A percentile compares a stretch with the other conserved stretches of the same genome.
Conservation (phyloP, 2,113 vertebrate genomes). For the Onychostoma macrolepis region DNA sequence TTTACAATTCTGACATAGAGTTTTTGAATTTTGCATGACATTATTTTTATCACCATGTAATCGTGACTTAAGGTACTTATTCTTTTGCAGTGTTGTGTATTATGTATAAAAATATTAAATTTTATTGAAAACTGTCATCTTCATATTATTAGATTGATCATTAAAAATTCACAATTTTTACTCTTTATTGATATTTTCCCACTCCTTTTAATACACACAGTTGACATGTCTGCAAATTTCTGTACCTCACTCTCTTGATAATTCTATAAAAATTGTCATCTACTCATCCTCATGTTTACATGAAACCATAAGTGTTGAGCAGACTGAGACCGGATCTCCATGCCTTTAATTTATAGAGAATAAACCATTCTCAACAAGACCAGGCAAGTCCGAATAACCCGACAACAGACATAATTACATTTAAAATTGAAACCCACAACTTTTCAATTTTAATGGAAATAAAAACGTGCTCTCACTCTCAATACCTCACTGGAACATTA, state of each 20-base stretch:
- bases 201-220: conserved; percentile 6
- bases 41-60: background rate
- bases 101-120: background rate
- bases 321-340: background rate
- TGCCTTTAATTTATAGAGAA: background rate
- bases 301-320: background rate
- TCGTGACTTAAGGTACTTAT: background rate
- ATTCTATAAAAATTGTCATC: background rate
- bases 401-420: background rate
- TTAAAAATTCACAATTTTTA: background rate
- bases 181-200: background rate
- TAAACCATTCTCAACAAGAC: background rate
- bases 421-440: background rate
- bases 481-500: background rate
- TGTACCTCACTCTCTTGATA: background rate
- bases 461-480: background rate
- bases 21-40: background rate
- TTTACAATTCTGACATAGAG: background rate
- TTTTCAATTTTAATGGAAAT: conserved; percentile 6
- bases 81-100: conserved; percentile 10
- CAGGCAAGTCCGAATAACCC: background rate
- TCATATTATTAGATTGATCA: background rate
- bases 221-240: background rate
- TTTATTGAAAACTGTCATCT: background rate
- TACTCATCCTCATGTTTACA: background rate